A percentile compares a stretch with the other conserved stretches of the same genome.
These are phyloP conservation scores for Entomobrya multifasciata DNA, from an alignment of 2,888 invertebrate genomes.

Conservation along the genomic window DNA sequence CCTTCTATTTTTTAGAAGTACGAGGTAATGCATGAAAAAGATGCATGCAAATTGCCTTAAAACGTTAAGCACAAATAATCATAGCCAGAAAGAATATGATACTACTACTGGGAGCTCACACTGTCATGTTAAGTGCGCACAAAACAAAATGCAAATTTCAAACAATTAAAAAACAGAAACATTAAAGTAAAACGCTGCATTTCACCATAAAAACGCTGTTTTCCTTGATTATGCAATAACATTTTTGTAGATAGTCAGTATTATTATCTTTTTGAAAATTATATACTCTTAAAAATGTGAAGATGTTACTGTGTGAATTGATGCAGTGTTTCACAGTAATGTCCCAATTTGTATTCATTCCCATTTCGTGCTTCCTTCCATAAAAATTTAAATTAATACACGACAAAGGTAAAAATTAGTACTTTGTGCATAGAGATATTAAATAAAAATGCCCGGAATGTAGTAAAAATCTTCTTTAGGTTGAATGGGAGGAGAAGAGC, in stretches of 20 bases:
- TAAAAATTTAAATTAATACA: constrained; percentile 28
- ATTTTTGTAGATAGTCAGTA: background rate
- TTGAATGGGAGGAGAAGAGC: background rate
- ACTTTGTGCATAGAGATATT: background rate
- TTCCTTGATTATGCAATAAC: constrained; percentile 16
- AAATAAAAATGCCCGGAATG: constrained; percentile 5
- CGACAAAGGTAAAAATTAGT: background rate
- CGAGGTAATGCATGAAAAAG: too few species aligned
- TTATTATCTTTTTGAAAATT: background rate
- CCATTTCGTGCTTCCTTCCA: constrained; percentile 3
- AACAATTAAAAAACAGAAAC: background rate
- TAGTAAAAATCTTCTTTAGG: background rate
- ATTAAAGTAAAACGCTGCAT: constrained; percentile 1
- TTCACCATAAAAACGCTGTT: constrained; percentile 9
- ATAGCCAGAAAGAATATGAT: too few species aligned
- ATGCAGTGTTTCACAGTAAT: background rate
- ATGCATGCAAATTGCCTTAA: background rate
- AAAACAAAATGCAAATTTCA: too few species aligned
- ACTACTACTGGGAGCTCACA: too few species aligned
- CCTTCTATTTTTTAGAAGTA: constrained; percentile 16
- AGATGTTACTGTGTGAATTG: too few species aligned
- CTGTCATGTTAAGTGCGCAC: constrained; percentile 21
- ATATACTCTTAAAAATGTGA: background rate
- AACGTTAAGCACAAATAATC: background rate
- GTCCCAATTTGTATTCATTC: constrained; percentile 24